These are phyloP conservation scores for Meriones unguiculatus DNA, from an alignment of 2,113 vertebrate genomes.

Conservation along the genomic window DNA sequence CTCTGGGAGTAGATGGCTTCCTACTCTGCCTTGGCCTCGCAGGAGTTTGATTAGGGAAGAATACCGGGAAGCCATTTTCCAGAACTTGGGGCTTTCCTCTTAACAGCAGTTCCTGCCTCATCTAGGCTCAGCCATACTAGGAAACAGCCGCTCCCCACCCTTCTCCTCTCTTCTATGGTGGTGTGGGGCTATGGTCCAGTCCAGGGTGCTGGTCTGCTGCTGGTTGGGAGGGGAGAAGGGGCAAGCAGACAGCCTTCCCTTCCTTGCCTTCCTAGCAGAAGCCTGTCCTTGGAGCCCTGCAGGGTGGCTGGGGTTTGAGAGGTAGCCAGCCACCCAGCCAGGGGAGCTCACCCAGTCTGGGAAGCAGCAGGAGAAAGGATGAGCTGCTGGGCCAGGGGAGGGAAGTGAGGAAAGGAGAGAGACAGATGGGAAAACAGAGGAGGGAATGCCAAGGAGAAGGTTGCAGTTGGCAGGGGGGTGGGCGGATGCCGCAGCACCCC, in stretches of 20 bases:
- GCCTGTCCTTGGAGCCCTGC: neutral
- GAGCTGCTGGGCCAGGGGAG: constrained; percentile 58
- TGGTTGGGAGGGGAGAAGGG: neutral
- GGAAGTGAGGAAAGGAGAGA: constrained; percentile 50
- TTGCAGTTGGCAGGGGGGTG: neutral
- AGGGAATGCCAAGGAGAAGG: constrained; percentile 49
- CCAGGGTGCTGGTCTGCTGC: neutral
- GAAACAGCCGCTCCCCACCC: neutral
- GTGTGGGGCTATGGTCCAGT: neutral
- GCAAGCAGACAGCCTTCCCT: neutral
- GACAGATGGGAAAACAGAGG: constrained; percentile 78
- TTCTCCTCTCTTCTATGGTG: neutral
- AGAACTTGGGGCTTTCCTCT: neutral
- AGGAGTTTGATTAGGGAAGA: neutral
- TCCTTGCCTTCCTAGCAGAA: neutral
- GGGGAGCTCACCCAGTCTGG: constrained; percentile 45
- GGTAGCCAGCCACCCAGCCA: constrained; percentile 17
- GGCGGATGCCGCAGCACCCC: neutral
- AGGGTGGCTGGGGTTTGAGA: constrained; percentile 32
- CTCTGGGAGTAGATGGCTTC: neutral
- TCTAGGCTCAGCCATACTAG: neutral
- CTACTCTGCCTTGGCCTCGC: neutral
- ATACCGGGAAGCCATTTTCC: neutral
- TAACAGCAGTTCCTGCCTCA: neutral
- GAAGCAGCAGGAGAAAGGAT: constrained; percentile 73